These are phyloP conservation scores for Poecilia velifera DNA, from an alignment of 2,797 vertebrate genomes.

Conservation along the genomic window DNA sequence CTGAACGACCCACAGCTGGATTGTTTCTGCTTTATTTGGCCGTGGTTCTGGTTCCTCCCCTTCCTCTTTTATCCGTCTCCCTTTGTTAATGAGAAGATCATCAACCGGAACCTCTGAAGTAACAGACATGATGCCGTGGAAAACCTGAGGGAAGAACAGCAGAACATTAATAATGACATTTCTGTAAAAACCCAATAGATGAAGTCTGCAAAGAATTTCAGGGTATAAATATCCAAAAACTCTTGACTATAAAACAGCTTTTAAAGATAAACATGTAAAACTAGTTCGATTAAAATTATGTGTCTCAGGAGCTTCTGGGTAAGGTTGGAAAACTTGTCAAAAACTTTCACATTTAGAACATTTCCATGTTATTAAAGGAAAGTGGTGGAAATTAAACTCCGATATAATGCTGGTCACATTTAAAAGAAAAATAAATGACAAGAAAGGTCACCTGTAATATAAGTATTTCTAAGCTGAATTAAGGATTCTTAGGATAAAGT, in stretches of 20 bases:
- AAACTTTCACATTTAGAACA: too few species aligned
- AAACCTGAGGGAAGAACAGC: neutral
- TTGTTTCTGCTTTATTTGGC: neutral
- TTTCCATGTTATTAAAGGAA: too few species aligned
- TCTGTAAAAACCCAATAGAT: neutral
- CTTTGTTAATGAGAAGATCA: neutral
- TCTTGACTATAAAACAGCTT: neutral
- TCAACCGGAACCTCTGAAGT: neutral
- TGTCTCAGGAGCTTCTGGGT: too few species aligned
- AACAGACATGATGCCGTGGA: neutral
- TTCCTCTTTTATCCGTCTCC: neutral
- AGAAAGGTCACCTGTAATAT: neutral
- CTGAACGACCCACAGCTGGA: neutral
- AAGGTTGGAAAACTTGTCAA: too few species aligned
- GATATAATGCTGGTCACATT: neutral
- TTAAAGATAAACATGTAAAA: neutral
- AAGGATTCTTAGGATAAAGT: neutral
- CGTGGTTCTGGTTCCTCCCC: neutral
- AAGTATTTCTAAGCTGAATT: neutral
- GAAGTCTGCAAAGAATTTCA: neutral
- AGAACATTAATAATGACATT: neutral
- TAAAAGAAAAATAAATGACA: neutral
- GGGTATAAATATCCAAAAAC: too few species aligned
- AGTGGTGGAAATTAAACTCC: too few species aligned
- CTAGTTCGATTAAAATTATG: too few species aligned